Evolutionary conservation across 1,140 invertebrate species (phyloP).

Genomic region (Drosophila oshimai): DNA sequence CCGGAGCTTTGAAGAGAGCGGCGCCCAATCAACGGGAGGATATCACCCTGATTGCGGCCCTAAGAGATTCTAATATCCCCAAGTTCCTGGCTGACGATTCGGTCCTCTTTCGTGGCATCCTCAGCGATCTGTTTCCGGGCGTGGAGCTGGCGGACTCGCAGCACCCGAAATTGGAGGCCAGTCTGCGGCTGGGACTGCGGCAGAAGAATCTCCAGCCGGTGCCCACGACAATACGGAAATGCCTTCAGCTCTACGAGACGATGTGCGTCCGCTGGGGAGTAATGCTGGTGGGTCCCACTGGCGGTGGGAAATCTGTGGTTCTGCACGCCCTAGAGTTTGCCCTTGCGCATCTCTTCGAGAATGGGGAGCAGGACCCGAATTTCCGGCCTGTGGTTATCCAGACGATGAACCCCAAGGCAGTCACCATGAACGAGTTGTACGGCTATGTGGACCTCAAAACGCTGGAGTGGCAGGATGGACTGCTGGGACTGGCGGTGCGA

Average conservation of each 20-base stretch:
- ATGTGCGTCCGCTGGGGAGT: constrained; percentile 96
- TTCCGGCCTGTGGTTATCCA: constrained; percentile 87
- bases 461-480: constrained; percentile 94
- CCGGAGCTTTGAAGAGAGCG: constrained; percentile 92
- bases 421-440: constrained; percentile 94
- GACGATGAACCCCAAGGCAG: constrained; percentile 93
- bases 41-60: constrained; percentile 90
- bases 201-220: constrained; percentile 86
- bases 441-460: constrained; percentile 93
- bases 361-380: constrained; percentile 84
- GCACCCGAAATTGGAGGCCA: constrained; percentile 88
- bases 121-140: constrained; percentile 95
- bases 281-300: constrained; percentile 95
- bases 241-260: constrained; percentile 94
- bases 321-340: constrained; percentile 87
- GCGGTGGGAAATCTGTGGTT: constrained; percentile 90
- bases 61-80: constrained; percentile 95
- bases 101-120: constrained; percentile 92
- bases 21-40: constrained; percentile 92
- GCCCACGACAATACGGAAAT: constrained; percentile 88
- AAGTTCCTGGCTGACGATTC: constrained; percentile 95
- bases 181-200: constrained; percentile 83
- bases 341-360: constrained; percentile 85
- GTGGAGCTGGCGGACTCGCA: constrained; percentile 90
- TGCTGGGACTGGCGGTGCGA: constrained; percentile 89